These are phyloP conservation scores for Microchrysa polita DNA, from an alignment of 2,888 invertebrate species.

Conservation along the genomic window DNA sequence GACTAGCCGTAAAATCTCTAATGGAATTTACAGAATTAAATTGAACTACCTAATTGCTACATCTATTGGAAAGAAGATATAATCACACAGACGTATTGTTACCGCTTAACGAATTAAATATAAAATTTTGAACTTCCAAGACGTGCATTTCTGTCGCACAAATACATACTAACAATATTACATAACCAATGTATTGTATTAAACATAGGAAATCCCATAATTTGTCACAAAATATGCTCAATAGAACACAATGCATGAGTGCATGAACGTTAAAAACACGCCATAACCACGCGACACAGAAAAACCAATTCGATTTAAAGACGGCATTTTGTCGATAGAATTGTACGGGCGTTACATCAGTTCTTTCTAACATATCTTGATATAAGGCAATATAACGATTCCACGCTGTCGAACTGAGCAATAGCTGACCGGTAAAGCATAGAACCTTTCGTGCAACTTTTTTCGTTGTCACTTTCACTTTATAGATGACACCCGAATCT, in stretches of 20 bases:
- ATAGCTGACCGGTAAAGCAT: conserved; percentile 75
- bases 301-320: conserved; percentile 79
- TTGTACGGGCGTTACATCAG: conserved; percentile 67
- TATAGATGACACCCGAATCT: conserved; percentile 71
- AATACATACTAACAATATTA: conserved; percentile 73
- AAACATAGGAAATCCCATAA: conserved; percentile 79
- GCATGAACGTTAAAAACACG: conserved; percentile 82
- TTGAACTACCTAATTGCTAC: not conserved
- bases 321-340: conserved; percentile 68
- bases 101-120: conserved; percentile 65
- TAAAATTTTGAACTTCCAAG: conserved; percentile 68
- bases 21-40: not conserved
- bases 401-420: conserved; percentile 82
- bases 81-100: conserved; percentile 64
- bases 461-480: conserved; percentile 74
- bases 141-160: conserved; percentile 79
- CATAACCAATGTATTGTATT: conserved; percentile 77
- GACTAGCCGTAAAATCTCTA: too few species aligned
- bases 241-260: conserved; percentile 75
- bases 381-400: conserved; percentile 85
- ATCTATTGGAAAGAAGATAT: not conserved
- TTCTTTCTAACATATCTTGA: conserved; percentile 78
- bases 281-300: conserved; percentile 79
- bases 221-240: conserved; percentile 84
- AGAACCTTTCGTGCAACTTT: conserved; percentile 73